These are phyloP conservation scores for Alloscopus bannaensis DNA, from an alignment of 2,888 invertebrate genomes.

Conservation along the genomic window DNA sequence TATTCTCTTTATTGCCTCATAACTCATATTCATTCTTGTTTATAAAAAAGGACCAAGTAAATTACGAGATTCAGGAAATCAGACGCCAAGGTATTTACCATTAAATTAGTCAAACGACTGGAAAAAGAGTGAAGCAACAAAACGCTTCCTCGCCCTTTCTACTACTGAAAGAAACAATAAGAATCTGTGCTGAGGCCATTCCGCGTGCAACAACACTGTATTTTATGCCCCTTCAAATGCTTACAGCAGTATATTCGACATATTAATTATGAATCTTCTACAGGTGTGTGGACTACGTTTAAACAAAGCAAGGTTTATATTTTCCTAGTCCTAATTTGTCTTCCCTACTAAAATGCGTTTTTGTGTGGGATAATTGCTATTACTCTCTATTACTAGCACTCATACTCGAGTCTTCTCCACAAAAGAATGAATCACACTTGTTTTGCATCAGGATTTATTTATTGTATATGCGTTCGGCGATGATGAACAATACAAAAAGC, in stretches of 20 bases:
- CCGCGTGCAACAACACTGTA: too few relatives aligned
- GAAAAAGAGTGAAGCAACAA: conserved; percentile 39
- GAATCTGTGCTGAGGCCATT: conserved; percentile 50
- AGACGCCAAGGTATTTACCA: conserved; percentile 7
- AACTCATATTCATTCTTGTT: not conserved
- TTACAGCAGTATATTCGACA: too few relatives aligned
- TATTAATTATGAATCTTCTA: too few relatives aligned
- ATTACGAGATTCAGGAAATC: conserved; percentile 38
- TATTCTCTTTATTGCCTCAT: too few relatives aligned
- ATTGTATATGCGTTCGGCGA: too few relatives aligned
- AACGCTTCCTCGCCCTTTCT: conserved; percentile 31
- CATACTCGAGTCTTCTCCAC: too few relatives aligned
- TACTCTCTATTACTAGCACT: too few relatives aligned
- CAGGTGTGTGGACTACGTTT: too few relatives aligned
- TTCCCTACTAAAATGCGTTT: not conserved
- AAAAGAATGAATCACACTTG: too few relatives aligned
- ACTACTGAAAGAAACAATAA: conserved; percentile 28
- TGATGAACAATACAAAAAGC: conserved; percentile 15
- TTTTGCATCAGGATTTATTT: conserved; percentile 4
- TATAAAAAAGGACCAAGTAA: not conserved
- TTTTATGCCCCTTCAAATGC: too few relatives aligned
- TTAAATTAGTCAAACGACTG: conserved; percentile 47
- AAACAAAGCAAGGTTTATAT: too few relatives aligned
- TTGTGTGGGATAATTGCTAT: not conserved
- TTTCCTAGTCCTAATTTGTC: conserved; percentile 22